Base-by-base conservation (phyloP, 2,888 invertebrate genomes). In the Ornithoptera alexandrae region DNA sequence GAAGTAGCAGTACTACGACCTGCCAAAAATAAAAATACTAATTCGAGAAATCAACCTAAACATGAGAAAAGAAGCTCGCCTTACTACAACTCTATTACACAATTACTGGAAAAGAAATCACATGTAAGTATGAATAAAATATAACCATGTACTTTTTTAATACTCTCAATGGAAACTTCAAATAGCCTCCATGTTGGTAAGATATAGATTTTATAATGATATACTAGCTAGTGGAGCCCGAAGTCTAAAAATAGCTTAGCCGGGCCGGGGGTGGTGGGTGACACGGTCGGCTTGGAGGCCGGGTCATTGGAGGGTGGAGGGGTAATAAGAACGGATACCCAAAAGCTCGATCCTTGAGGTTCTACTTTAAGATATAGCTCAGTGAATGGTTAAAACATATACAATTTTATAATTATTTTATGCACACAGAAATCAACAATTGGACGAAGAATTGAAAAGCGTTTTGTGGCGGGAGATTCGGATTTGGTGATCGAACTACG, bases 1-100 rank as follows among this genome's bases (percentile, higher is more conserved):
- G 95, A 95, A 83, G 93, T 94, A 63, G 94, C 94, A 17, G 84
- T 95, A 77, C 93, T 94, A 70, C 88, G 95, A 72, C 95, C 95
- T 7, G 92, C 93, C 39, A 93, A 93, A 59, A 79, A 76, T 56
- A 93, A 93, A 59, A 79, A 76, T 56, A 81, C 78, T 60, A 24
- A 53, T 10, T 17, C 39, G 3, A 36, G 60, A 58, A 53, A 39
- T 70, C 82, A 84, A 68, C 77, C 80, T 18, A 78, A 77, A 39
- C 81, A 86, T 69, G 80, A 82, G 24, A 86, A 86, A 72, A 81
- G 81, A 68, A 84, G 80, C 70, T 75, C 81, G 0, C 80, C 93
- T 56, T 94, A 94, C 79, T 92, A 93, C 72, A 86, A 90, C 65
- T 92, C 93, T 12, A 89, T 94, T 60, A 80, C 93, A 71, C 88